Evolutionary conservation across 2,888 invertebrate genomes (phyloP).

Genomic region (Ennomos quercinarius): DNA sequence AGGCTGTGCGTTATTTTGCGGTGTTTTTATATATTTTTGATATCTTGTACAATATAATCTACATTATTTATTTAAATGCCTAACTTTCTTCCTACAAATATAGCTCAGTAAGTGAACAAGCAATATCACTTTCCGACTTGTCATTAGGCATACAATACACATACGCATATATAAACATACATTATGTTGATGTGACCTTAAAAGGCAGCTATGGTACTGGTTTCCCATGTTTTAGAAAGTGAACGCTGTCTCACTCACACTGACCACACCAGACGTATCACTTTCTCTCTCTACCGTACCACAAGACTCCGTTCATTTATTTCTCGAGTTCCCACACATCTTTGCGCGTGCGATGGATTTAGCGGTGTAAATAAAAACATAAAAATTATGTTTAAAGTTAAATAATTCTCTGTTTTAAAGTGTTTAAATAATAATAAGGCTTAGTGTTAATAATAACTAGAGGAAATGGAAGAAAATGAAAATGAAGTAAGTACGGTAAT

Average conservation of each 20-base stretch:
- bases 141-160: background rate
- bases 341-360: slow-evolving; percentile 44
- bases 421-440: too few species aligned
- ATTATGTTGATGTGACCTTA: slow-evolving; percentile 77
- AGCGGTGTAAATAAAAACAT: slow-evolving; percentile 34
- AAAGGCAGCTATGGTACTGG: slow-evolving; percentile 57
- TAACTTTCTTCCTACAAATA: too few species aligned
- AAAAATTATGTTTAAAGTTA: slow-evolving; percentile 21
- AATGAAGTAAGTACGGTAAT: slow-evolving; percentile 25
- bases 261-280: slow-evolving; percentile 14
- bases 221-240: slow-evolving; percentile 77
- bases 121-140: background rate
- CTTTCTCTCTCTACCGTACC: slow-evolving; percentile 50
- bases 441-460: slow-evolving; percentile 6
- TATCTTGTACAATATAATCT: too few species aligned
- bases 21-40: too few species aligned
- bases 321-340: slow-evolving; percentile 48
- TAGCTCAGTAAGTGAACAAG: too few species aligned
- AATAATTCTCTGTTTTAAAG: too few species aligned
- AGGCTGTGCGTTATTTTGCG: too few species aligned
- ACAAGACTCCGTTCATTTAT: slow-evolving; percentile 51
- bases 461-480: slow-evolving; percentile 42
- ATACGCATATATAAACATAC: slow-evolving; percentile 12
- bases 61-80: too few species aligned
- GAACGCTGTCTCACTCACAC: slow-evolving; percentile 52